Evolutionary conservation across 1,140 invertebrate species (phyloP), one percentile per base, ranked within the genome.

Genomic region (Aphaenogaster rudis): DNA sequence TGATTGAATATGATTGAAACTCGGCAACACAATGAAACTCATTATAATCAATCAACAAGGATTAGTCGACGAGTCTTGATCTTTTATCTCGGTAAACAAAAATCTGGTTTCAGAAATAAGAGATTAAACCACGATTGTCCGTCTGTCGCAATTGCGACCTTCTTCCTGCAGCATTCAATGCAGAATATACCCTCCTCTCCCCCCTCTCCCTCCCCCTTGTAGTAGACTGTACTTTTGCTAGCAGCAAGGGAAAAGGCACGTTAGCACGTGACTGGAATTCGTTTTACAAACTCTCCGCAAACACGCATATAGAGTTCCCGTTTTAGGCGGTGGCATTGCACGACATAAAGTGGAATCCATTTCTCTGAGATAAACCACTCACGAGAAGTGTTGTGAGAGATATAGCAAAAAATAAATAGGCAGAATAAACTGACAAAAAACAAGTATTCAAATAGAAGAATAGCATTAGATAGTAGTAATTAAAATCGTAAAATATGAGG

Each of bases 231-330:
- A 80, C 48, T 80, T 67, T 67, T 80, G 78, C 78, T 67, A 80
- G 45, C 42, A 36, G 59, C 78, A 39, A 13, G 21, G 63, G 66
- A 61, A 78, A 69, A 78, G 74, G 74, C 72, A 66, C 39, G 17
- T 50, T 52, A 54, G n/a, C 8, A 89, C 88, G 87, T 88, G 87
- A 69, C n/a, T 67, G 67, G 87, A 89, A 89, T 89, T 86, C 87
- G 42, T 88, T 45, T 86, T 59, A 36, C 39, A 36, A 69, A 88
- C 33, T 88, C 76, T 72, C 63, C 33, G 71, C 78, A 67, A 80
- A 33, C 45, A 21, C 45, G 78, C 63, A 80, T 80, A 80, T 67
- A 80, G 63, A 80, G 63, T 28, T 80, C 13, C 11, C 48, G 45
- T 67, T 80, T 80, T 52, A 67, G 76, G 15, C 28, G 39, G 39